phyloP scores from a whole-genome alignment of 2,888 invertebrate genomes.

The Nowickia ferox region DNA sequence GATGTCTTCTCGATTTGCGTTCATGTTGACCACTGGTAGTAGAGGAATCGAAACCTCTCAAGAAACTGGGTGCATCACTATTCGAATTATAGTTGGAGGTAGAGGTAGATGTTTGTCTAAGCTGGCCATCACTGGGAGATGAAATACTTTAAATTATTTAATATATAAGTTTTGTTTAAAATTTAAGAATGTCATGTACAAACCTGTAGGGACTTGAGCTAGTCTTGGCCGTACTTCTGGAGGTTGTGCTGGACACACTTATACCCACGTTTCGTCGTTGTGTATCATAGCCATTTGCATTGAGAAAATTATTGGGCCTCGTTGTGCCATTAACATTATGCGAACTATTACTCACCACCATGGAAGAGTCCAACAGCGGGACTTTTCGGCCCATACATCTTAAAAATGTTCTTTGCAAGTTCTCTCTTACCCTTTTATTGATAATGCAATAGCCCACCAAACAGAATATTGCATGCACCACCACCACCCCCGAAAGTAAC shows the following conservation, averaged over 20 bases:
- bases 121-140: constrained; percentile 88
- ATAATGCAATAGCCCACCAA: constrained; percentile 94
- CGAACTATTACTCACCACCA: constrained; percentile 89
- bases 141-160: constrained; percentile 64
- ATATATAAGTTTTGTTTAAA: constrained; percentile 4
- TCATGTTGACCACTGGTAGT: constrained; percentile 77
- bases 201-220: constrained; percentile 95
- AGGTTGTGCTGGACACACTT: constrained; percentile 97
- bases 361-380: constrained; percentile 89
- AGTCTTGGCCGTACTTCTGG: constrained; percentile 96
- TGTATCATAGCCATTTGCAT: constrained; percentile 84
- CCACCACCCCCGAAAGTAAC: constrained; percentile 89
- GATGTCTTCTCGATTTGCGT: constrained; percentile 80
- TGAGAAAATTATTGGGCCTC: constrained; percentile 80
- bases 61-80: constrained; percentile 89
- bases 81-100: constrained; percentile 94
- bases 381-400: constrained; percentile 92
- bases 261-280: constrained; percentile 93
- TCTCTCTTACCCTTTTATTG: constrained; percentile 92
- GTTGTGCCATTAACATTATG: constrained; percentile 87
- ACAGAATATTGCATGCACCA: constrained; percentile 92
- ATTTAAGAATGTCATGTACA: constrained; percentile 27
- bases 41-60: constrained; percentile 84
- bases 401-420: constrained; percentile 85
- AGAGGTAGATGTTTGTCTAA: constrained; percentile 92